These are phyloP conservation scores for Ichneumoninae sp. DNA, from an alignment of 2,888 invertebrate species.

Conservation along the genomic window DNA sequence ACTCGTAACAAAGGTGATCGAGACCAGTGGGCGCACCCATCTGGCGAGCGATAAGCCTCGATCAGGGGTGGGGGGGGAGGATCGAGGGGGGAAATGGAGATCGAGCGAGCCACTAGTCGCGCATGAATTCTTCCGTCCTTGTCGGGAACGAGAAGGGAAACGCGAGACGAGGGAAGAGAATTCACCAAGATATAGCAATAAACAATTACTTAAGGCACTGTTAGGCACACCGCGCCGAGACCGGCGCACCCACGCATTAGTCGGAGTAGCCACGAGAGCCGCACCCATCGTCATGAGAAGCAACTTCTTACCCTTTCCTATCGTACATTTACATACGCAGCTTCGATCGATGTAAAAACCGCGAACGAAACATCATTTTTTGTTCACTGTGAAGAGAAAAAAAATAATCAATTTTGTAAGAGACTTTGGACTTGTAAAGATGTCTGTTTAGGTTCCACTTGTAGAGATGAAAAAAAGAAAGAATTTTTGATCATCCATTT, in stretches of 20 bases:
- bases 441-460: neutral
- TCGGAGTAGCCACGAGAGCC: slow-evolving; percentile 79
- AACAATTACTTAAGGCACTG: slow-evolving; percentile 83
- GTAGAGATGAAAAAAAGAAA: neutral
- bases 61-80: slow-evolving; percentile 53
- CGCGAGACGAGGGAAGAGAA: slow-evolving; percentile 54
- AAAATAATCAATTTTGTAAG: neutral
- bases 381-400: neutral
- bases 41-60: slow-evolving; percentile 66
- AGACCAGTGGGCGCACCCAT: slow-evolving; percentile 64
- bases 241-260: slow-evolving; percentile 83
- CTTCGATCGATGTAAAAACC: slow-evolving; percentile 10
- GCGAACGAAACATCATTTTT: neutral
- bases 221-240: slow-evolving; percentile 74
- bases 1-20: slow-evolving; percentile 36
- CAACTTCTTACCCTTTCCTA: slow-evolving; percentile 58
- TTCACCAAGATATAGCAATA: slow-evolving; percentile 78
- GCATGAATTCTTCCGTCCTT: slow-evolving; percentile 46
- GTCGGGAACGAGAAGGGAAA: slow-evolving; percentile 65
- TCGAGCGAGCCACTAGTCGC: slow-evolving; percentile 55
- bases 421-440: neutral
- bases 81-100: neutral
- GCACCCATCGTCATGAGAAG: slow-evolving; percentile 76
- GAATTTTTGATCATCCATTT: neutral
- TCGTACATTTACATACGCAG: slow-evolving; percentile 50